Conservation (phyloP, 2,888 invertebrate species). For the Acanthosepion lycidas region DNA sequence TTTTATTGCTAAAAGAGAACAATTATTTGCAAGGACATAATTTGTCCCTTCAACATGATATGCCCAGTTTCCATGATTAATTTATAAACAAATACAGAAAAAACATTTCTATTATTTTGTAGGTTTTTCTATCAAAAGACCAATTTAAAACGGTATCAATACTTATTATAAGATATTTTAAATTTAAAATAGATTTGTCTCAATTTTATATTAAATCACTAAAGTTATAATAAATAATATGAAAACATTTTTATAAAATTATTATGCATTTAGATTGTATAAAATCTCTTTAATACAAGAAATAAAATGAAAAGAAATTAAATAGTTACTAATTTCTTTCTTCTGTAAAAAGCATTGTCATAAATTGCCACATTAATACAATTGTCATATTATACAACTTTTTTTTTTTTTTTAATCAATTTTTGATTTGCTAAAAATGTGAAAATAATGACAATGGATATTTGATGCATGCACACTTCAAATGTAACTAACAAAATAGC, state of each 20-base stretch:
- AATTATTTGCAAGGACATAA: background rate
- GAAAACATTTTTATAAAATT: background rate
- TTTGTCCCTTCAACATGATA: constrained; percentile 21
- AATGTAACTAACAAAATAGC: background rate
- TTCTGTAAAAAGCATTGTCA: background rate
- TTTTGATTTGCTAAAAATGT: background rate
- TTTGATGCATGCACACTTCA: background rate
- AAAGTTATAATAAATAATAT: background rate
- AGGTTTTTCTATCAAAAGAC: background rate
- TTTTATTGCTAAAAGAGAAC: background rate
- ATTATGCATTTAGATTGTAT: background rate
- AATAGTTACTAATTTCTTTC: background rate
- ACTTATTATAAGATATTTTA: background rate
- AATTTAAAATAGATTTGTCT: background rate
- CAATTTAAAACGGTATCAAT: background rate
- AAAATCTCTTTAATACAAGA: background rate
- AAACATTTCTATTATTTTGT: background rate
- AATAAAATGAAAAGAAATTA: background rate
- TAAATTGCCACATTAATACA: background rate
- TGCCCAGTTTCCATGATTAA: background rate
- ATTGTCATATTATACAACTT: background rate
- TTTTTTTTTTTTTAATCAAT: background rate
- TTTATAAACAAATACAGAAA: background rate
- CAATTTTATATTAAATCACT: background rate
- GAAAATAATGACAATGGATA: background rate